A percentile compares a stretch with the other conserved stretches of the same genome.
Evolutionary conservation across 2,797 vertebrate genomes (phyloP).

Genomic region (Fundulus diaphanus): DNA sequence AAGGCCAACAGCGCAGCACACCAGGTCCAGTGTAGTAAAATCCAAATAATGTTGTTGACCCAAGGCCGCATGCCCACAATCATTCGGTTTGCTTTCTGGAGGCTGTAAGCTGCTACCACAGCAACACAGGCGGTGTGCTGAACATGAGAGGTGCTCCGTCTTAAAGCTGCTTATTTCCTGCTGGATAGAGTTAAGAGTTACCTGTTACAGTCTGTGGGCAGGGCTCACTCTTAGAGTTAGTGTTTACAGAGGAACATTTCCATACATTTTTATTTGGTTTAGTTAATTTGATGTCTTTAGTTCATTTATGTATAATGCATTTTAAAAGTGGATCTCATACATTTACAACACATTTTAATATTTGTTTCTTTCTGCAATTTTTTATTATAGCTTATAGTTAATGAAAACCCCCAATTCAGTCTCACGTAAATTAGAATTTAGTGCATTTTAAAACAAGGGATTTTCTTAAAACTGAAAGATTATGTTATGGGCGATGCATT

Average conservation of each 20-base stretch:
- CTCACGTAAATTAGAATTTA: too few species aligned
- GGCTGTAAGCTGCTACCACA: constrained; percentile 20
- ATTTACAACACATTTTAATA: too few species aligned
- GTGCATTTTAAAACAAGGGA: too few species aligned
- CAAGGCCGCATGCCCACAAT: constrained; percentile 57
- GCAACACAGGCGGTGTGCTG: constrained; percentile 4
- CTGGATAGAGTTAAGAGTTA: constrained; percentile 25
- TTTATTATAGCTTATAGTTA: too few species aligned
- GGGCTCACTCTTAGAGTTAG: constrained; percentile 4
- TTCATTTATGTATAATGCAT: background rate
- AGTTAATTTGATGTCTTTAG: background rate
- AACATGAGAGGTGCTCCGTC: constrained; percentile 5
- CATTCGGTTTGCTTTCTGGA: constrained; percentile 37
- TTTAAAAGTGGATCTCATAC: background rate
- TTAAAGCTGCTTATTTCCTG: constrained; percentile 19
- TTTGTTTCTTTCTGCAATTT: too few species aligned
- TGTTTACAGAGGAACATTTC: background rate
- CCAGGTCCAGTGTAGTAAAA: constrained; percentile 57
- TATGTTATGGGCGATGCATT: too few species aligned
- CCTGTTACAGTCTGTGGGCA: constrained; percentile 12
- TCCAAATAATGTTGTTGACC: constrained; percentile 71
- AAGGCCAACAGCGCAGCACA: constrained; percentile 63
- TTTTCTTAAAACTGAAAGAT: too few species aligned
- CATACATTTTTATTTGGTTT: constrained; percentile 2
- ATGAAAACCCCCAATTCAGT: too few species aligned